Evolutionary conservation across 1,140 invertebrate genomes (phyloP).

Genomic region (Berghia stephanieae): DNA sequence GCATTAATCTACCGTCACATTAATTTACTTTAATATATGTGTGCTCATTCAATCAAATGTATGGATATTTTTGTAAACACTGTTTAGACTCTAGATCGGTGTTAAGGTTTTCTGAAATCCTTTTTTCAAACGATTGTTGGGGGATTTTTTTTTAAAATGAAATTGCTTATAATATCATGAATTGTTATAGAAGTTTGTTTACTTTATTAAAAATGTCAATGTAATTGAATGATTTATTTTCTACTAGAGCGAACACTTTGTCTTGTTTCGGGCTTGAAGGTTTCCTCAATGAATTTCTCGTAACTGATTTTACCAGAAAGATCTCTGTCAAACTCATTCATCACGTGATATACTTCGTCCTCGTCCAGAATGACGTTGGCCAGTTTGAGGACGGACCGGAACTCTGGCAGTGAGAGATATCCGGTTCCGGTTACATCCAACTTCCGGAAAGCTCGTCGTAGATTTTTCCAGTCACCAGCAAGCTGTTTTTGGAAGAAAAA

Average conservation of each 20-base stretch:
- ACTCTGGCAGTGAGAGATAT: slow-evolving; percentile 61
- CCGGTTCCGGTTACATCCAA: slow-evolving; percentile 58
- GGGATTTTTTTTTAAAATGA: too few relatives aligned
- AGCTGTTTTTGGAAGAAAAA: slow-evolving; percentile 46
- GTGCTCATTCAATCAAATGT: too few relatives aligned
- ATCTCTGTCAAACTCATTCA: slow-evolving; percentile 61
- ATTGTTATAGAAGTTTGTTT: too few relatives aligned
- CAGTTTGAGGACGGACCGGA: slow-evolving; percentile 62
- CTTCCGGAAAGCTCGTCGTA: slow-evolving; percentile 64
- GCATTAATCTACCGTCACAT: too few relatives aligned
- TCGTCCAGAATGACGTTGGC: slow-evolving; percentile 63
- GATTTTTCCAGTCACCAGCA: slow-evolving; percentile 64
- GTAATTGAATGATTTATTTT: too few relatives aligned
- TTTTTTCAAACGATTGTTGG: too few relatives aligned
- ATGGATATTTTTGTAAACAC: too few relatives aligned
- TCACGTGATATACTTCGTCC: slow-evolving; percentile 65
- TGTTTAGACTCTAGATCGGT: too few relatives aligned
- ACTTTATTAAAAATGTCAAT: too few relatives aligned
- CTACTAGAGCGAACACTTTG: slow-evolving; percentile 34
- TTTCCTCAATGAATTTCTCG: slow-evolving; percentile 63
- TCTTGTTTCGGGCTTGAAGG: slow-evolving; percentile 55
- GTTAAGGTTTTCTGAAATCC: too few relatives aligned
- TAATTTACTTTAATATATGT: too few relatives aligned
- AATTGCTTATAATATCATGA: too few relatives aligned
- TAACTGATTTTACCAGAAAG: slow-evolving; percentile 63